Evolutionary conservation across 1,140 invertebrate genomes (phyloP).

Genomic region (Micrasema minimum): DNA sequence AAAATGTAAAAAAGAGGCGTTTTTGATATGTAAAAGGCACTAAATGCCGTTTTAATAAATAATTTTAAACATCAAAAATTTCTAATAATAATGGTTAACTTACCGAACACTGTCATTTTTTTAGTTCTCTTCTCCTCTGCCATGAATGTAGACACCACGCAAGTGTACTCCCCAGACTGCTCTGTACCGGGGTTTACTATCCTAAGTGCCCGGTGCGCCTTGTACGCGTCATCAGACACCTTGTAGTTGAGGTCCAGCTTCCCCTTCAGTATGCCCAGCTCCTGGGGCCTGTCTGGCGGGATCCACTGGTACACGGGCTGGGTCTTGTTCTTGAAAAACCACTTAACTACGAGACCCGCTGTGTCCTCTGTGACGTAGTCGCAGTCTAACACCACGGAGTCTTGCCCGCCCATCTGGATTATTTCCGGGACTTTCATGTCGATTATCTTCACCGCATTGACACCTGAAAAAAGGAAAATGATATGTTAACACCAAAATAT

Average conservation of each 20-base stretch:
- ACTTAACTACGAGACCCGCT: constrained; percentile 77
- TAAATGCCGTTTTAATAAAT: too few relatives aligned
- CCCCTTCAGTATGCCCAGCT: constrained; percentile 71
- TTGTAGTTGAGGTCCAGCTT: constrained; percentile 73
- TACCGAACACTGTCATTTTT: constrained; percentile 78
- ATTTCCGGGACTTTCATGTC: constrained; percentile 75
- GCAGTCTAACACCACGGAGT: constrained; percentile 79
- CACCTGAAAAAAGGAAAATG: constrained; percentile 60
- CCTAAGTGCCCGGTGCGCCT: constrained; percentile 73
- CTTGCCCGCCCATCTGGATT: constrained; percentile 73
- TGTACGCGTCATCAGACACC: constrained; percentile 68
- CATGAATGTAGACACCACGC: constrained; percentile 75
- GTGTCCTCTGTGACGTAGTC: constrained; percentile 75
- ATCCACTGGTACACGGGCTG: constrained; percentile 84
- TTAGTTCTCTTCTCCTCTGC: constrained; percentile 73
- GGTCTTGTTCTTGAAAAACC: constrained; percentile 77
- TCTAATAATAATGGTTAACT: too few relatives aligned
- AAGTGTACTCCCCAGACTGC: constrained; percentile 78
- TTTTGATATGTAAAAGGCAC: too few relatives aligned
- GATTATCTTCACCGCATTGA: constrained; percentile 70
- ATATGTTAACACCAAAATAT: neutral
- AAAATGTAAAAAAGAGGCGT: too few relatives aligned
- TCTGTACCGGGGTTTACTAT: constrained; percentile 75
- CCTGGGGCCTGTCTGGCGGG: constrained; percentile 70
- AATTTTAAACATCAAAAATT: too few relatives aligned